Percentiles rank a stretch among this genome's conserved stretches.
These are phyloP conservation scores for Koerneria pararmatus DNA, from an alignment of 2,888 invertebrate genomes.

Conservation along the genomic window DNA sequence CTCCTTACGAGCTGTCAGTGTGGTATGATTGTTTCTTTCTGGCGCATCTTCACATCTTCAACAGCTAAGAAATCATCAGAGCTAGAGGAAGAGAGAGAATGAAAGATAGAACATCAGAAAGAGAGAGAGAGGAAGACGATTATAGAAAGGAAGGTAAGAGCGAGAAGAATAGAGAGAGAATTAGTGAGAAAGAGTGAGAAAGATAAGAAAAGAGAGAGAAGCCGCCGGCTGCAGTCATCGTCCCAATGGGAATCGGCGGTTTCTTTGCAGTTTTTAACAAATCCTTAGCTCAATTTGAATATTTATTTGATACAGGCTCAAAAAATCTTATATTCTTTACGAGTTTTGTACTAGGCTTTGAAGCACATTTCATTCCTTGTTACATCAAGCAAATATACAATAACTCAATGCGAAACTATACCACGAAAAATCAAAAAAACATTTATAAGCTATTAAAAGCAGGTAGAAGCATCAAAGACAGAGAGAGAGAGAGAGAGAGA, in stretches of 20 bases:
- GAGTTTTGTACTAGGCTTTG: neutral
- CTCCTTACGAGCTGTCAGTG: neutral
- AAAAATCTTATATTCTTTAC: conserved; percentile 10
- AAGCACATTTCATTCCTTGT: neutral
- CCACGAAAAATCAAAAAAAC: neutral
- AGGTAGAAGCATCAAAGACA: neutral
- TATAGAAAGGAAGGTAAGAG: conserved; percentile 7
- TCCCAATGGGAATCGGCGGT: no score
- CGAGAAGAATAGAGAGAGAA: conserved; percentile 16
- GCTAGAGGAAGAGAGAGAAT: no score
- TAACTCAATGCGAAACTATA: conserved; percentile 13
- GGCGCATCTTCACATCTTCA: neutral
- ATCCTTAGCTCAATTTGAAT: no score
- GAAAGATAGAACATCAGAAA: no score
- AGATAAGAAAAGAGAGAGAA: neutral
- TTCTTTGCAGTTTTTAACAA: no score
- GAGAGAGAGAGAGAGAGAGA: neutral
- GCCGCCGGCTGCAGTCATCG: no score
- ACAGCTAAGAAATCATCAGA: no score
- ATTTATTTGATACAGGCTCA: neutral
- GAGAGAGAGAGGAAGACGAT: no score
- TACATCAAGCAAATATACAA: neutral
- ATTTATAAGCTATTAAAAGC: neutral
- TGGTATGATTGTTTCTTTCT: neutral
- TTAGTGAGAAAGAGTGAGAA: neutral